Evolutionary conservation across 2,797 vertebrate species (phyloP).

Genomic region (Takifugu ocellatus): DNA sequence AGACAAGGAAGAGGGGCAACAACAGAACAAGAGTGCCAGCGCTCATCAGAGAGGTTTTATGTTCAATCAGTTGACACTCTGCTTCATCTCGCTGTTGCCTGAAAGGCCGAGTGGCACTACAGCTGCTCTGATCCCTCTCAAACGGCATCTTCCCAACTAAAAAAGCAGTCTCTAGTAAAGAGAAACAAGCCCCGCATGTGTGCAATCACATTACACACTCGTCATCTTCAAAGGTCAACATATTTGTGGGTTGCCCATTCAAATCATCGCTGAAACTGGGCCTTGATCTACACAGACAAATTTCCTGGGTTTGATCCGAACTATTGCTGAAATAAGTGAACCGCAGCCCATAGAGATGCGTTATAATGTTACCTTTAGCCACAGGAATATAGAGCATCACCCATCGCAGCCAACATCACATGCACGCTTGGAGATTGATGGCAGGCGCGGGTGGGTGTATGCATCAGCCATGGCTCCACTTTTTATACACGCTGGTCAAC

Average conservation of each 20-base stretch:
- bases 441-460: slow-evolving; percentile 31
- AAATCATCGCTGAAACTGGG: slow-evolving; percentile 12
- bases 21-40: slow-evolving; percentile 28
- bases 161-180: slow-evolving; percentile 53
- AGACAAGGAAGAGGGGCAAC: slow-evolving; percentile 12
- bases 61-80: slow-evolving; percentile 39
- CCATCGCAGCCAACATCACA: slow-evolving; percentile 13
- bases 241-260: slow-evolving; percentile 56
- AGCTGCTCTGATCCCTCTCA: slow-evolving; percentile 46
- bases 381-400: slow-evolving; percentile 21
- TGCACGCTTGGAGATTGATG: slow-evolving; percentile 39
- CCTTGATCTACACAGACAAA: background rate
- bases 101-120: slow-evolving; percentile 50
- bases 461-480: slow-evolving; percentile 43
- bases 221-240: slow-evolving; percentile 76
- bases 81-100: slow-evolving; percentile 53
- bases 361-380: slow-evolving; percentile 26
- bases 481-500: slow-evolving; percentile 50
- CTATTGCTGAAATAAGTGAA: background rate
- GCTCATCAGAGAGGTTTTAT: slow-evolving; percentile 57
- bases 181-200: slow-evolving; percentile 21
- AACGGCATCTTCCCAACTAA: slow-evolving; percentile 38
- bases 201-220: slow-evolving; percentile 73
- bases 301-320: slow-evolving; percentile 13
- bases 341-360: slow-evolving; percentile 7